phyloP scores from a whole-genome alignment of 2,797 vertebrate species.

The Psittacula derbiana region DNA sequence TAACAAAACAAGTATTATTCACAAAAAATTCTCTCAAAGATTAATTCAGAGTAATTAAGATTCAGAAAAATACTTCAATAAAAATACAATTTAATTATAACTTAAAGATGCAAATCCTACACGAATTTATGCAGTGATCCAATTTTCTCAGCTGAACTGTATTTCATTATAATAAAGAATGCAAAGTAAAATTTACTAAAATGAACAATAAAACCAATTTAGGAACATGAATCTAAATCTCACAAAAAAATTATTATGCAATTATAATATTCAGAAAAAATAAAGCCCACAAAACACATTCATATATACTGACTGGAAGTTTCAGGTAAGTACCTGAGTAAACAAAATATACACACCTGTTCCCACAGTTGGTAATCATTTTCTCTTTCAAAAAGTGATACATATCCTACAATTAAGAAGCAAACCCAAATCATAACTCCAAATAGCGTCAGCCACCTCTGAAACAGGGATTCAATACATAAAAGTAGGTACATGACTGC shows the following conservation, averaged over 20 bases:
- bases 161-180: neutral
- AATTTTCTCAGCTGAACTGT: neutral
- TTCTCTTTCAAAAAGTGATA: constrained; percentile 80
- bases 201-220: neutral
- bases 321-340: fast-evolving
- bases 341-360: constrained; percentile 79
- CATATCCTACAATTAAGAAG: constrained; percentile 86
- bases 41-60: neutral
- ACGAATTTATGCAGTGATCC: neutral
- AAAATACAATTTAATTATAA: neutral
- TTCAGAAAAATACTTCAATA: neutral
- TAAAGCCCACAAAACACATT: neutral
- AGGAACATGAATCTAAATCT: neutral
- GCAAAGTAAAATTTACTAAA: neutral
- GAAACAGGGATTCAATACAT: constrained; percentile 84
- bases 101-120: neutral
- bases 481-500: constrained; percentile 84
- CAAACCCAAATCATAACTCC: constrained; percentile 87
- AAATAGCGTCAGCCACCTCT: constrained; percentile 83
- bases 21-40: neutral
- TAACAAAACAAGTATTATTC: neutral
- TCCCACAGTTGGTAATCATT: constrained; percentile 77
- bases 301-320: too few relatives aligned
- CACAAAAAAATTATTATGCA: neutral
- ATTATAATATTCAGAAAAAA: neutral